Evolutionary conservation across 2,797 vertebrate genomes (phyloP).

Genomic region (Amblyraja radiata): DNA sequence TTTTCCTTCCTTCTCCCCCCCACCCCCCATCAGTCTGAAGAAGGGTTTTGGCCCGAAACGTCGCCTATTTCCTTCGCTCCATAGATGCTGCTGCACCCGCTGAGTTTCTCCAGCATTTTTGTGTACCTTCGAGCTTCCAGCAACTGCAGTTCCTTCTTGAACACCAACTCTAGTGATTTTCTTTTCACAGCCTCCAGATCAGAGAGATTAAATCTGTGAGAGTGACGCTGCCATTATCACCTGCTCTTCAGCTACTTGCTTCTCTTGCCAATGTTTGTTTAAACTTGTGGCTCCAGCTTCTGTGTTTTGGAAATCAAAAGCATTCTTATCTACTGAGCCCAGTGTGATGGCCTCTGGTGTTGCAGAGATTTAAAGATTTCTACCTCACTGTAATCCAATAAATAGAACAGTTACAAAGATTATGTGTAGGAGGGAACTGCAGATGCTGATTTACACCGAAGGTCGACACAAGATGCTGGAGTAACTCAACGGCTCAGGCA

Average conservation of each 20-base stretch:
- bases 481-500: no score
- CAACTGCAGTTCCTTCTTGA: no score
- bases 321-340: not conserved
- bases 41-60: no score
- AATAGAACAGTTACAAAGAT: not conserved
- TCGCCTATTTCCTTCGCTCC: no score
- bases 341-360: not conserved
- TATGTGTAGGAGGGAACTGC: not conserved
- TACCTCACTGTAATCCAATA: not conserved
- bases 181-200: not conserved
- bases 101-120: no score
- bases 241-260: not conserved
- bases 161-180: not conserved
- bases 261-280: slow-evolving; percentile 14
- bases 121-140: no score
- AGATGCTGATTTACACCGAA: no score
- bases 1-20: no score
- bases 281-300: not conserved
- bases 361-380: not conserved
- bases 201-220: not conserved
- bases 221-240: not conserved
- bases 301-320: not conserved
- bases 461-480: no score
- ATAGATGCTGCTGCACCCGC: no score
- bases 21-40: no score